Percentiles rank a stretch among this genome's conserved stretches.
Evolutionary conservation across 2,797 vertebrate genomes (phyloP).

Genomic region (Silurus aristotelis): DNA sequence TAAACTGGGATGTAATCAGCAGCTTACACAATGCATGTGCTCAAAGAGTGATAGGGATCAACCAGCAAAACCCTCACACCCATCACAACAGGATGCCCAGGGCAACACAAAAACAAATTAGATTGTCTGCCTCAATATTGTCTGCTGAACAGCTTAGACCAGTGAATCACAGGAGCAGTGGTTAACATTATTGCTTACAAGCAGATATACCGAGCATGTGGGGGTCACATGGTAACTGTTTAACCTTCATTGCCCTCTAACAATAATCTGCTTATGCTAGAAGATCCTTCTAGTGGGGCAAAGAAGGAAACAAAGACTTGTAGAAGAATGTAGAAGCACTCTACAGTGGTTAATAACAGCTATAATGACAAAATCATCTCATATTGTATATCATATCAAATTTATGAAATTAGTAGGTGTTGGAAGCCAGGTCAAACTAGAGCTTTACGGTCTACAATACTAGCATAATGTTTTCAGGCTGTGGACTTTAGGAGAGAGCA

Average conservation of each 20-base stretch:
- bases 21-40: slow-evolving; percentile 50
- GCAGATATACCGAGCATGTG: not conserved
- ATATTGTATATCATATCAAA: not conserved
- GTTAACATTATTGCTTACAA: slow-evolving; percentile 6
- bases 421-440: too few species aligned
- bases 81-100: not conserved
- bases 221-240: slow-evolving; percentile 56
- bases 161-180: not conserved
- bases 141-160: not conserved
- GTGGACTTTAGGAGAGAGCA: slow-evolving; percentile 71
- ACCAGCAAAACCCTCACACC: slow-evolving; percentile 25
- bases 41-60: slow-evolving; percentile 41
- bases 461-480: slow-evolving; percentile 61
- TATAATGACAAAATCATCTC: not conserved
- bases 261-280: slow-evolving; percentile 75
- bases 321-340: not conserved
- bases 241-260: slow-evolving; percentile 36
- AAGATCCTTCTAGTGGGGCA: slow-evolving; percentile 37
- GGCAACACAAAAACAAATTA: not conserved
- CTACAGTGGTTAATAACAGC: not conserved
- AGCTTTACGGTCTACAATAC: not conserved
- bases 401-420: not conserved
- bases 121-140: too few species aligned
- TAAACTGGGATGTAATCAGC: slow-evolving; percentile 65
- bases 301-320: not conserved